These are phyloP conservation scores for Pararge aegeria DNA, from an alignment of 1,140 invertebrate genomes.

Conservation along the genomic window DNA sequence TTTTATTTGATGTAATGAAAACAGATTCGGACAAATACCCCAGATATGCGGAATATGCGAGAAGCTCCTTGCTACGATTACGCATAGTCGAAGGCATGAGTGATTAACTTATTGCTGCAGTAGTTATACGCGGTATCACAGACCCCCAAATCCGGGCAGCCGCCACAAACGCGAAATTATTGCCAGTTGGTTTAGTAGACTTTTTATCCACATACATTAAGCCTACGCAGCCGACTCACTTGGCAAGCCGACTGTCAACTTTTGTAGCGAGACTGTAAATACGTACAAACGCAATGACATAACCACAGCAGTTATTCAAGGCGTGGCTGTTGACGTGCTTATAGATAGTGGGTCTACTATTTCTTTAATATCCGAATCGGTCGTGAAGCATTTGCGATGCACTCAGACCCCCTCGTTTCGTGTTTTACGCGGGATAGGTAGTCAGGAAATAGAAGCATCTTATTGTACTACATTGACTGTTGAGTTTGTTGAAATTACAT, in stretches of 20 bases:
- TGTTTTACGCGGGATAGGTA: slow-evolving; percentile 21
- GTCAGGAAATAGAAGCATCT: slow-evolving; percentile 18
- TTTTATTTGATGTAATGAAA: slow-evolving; percentile 26
- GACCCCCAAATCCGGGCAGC: slow-evolving; percentile 24
- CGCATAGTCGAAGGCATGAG: slow-evolving; percentile 25
- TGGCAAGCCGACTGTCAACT: too few relatives aligned
- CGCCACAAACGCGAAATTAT: slow-evolving; percentile 18
- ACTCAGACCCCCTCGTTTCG: background rate
- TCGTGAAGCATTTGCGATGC: background rate
- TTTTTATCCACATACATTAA: slow-evolving; percentile 29
- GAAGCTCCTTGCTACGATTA: slow-evolving; percentile 23
- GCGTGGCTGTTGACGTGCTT: background rate
- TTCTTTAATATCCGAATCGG: background rate
- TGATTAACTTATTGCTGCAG: slow-evolving; percentile 17
- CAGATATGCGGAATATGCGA: slow-evolving; percentile 32
- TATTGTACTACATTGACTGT: slow-evolving; percentile 22
- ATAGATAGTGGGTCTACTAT: slow-evolving; percentile 1
- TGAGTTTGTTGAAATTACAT: slow-evolving; percentile 22
- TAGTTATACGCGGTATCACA: slow-evolving; percentile 24
- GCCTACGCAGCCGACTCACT: too few relatives aligned
- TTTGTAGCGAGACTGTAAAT: too few relatives aligned
- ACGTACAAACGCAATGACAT: background rate
- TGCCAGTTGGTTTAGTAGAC: slow-evolving; percentile 9
- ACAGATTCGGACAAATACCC: slow-evolving; percentile 19
- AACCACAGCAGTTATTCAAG: background rate